A percentile compares a stretch with the other conserved stretches of the same genome.
These are phyloP conservation scores for Hemicordylus capensis DNA, from an alignment of 2,113 vertebrate species.

Conservation along the genomic window DNA sequence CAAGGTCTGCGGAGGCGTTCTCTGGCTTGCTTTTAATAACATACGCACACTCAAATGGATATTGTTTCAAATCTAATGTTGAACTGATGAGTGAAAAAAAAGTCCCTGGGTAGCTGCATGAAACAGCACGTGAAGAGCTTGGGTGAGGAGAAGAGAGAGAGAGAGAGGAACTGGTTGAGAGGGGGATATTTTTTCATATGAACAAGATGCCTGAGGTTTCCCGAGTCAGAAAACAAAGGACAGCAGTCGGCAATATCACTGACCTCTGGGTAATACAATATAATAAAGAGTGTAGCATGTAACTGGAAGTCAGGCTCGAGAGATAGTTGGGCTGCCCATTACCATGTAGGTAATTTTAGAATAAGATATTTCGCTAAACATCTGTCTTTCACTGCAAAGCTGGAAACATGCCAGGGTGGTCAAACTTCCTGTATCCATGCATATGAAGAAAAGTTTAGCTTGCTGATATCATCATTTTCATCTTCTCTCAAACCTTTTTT, in stretches of 20 bases:
- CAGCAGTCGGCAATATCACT: background rate
- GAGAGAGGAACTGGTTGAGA: background rate
- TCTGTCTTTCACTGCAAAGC: background rate
- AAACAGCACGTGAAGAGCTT: background rate
- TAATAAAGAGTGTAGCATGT: too few species aligned
- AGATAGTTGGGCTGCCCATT: background rate
- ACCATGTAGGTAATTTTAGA: too few species aligned
- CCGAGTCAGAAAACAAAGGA: background rate
- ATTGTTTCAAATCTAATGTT: background rate
- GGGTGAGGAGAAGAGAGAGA: too few species aligned
- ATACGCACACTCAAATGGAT: background rate
- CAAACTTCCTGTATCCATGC: background rate
- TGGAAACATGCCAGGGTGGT: background rate
- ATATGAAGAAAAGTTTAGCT: background rate
- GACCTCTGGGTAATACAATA: background rate
- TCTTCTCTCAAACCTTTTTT: too few species aligned
- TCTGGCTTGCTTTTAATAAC: background rate
- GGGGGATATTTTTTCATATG: background rate
- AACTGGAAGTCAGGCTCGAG: too few species aligned
- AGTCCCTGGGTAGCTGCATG: background rate
- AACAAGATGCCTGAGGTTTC: background rate
- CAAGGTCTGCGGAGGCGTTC: slow-evolving; percentile 44
- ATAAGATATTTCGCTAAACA: background rate
- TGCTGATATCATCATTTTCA: background rate
- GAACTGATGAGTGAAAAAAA: background rate